Evolutionary conservation across 1,140 invertebrate species (phyloP), one percentile per base, ranked within the genome.

Genomic region (Hylaeus anthracinus): DNA sequence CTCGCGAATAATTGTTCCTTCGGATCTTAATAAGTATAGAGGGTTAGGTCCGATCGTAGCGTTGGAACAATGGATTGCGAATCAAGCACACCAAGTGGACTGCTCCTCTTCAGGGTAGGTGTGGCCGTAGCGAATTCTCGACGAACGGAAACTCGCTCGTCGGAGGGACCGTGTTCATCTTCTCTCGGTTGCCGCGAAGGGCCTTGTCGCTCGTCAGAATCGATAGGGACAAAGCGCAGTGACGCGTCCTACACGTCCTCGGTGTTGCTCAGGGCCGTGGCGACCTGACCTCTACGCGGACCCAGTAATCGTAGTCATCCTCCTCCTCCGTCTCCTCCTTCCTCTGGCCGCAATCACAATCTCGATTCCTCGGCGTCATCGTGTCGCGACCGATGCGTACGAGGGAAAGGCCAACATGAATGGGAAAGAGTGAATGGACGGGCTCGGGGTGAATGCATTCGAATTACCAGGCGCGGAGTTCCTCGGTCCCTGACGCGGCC

Each of bases 361-460:
- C 85, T 67, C 82, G 80, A 81, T 81, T 73, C 45, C 60, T 63
- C 86, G 80, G 48, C 74, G 84, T 78, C 71, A 85, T 84, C 77
- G 70, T 77, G 83, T 84, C 85, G 82, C 64, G 76, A 55, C 70
- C 76, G 81, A 82, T 61, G 86, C 81, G 85, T 76, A 82, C 61
- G 85, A 83, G 64, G 67, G 78, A 66, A 81, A 84, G 74, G 69
- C 71, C 56, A 78, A 82, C 70, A 56, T 85, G 86, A 89, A 86
- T 88, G 86, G 51, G 73, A 82, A 84, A 77, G 86, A 88, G 70
- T 86, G 84, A 88, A 88, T 88, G 85, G 88, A 72, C 43, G 60
- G 39, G 75, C 56, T 81, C 74, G 72, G 83, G 86, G 79, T 88
- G 88, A 90, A 90, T 88, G 87, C 73, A 90, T 90, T 89, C 80